Evolutionary conservation across 2,888 invertebrate species (phyloP).

Genomic region (Heliconius charithonia): DNA sequence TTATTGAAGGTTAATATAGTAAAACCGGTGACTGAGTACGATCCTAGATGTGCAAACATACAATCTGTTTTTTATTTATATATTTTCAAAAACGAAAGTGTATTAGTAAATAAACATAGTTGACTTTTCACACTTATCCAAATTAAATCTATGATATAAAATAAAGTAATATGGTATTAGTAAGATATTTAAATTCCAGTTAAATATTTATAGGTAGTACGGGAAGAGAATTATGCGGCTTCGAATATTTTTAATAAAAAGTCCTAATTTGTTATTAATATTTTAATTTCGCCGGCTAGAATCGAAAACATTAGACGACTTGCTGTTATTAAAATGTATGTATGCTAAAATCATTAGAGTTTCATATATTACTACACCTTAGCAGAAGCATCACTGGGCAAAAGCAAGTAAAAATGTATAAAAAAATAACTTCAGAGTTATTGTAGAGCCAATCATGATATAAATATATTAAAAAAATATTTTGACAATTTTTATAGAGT

Average conservation of each 20-base stretch:
- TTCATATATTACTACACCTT: neutral
- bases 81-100: too few species aligned
- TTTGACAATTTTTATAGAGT: conserved; percentile 20
- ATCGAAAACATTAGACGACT: neutral
- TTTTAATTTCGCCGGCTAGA: conserved; percentile 1
- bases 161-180: too few species aligned
- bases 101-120: too few species aligned
- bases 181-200: too few species aligned
- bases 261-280: too few species aligned
- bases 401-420: neutral
- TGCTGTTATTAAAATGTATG: neutral
- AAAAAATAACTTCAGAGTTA: neutral
- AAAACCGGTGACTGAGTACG: neutral
- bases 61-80: too few species aligned
- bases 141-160: too few species aligned
- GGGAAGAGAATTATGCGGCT: too few species aligned
- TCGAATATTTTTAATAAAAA: too few species aligned
- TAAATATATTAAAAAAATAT: conserved; percentile 3
- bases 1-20: neutral
- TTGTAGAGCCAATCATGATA: neutral
- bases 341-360: conserved; percentile 9
- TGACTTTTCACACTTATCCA: too few species aligned
- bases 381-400: neutral
- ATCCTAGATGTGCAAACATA: conserved; percentile 18
- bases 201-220: too few species aligned